A percentile compares a stretch with the other conserved stretches of the same genome.
These are phyloP conservation scores for Neostethus bicornis DNA, from an alignment of 2,797 vertebrate genomes.

Conservation along the genomic window DNA sequence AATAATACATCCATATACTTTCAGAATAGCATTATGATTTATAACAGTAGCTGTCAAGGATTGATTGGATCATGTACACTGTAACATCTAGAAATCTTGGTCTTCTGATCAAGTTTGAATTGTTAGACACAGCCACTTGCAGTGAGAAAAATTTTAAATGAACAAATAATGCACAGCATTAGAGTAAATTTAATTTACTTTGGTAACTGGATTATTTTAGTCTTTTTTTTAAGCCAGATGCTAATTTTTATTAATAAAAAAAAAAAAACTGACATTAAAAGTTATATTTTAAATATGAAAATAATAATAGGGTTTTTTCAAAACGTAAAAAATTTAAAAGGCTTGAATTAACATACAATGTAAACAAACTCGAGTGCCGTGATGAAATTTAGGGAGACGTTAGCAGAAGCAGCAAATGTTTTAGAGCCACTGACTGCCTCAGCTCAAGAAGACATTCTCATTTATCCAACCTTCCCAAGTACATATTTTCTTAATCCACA, in stretches of 20 bases:
- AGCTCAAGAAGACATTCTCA: conserved; percentile 42
- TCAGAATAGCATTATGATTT: background rate
- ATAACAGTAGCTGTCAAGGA: conserved; percentile 38
- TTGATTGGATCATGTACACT: background rate
- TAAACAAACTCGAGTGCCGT: conserved; percentile 38
- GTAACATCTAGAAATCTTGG: conserved; percentile 19
- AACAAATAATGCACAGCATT: conserved; percentile 17
- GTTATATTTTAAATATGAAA: conserved; percentile 10
- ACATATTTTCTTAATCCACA: conserved; percentile 23
- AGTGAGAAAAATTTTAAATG: conserved; percentile 27
- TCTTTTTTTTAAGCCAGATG: too few species aligned
- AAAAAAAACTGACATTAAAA: too few species aligned
- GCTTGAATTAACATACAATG: conserved; percentile 2
- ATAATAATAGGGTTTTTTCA: conserved; percentile 36
- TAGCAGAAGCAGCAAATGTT: conserved; percentile 25
- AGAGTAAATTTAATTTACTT: conserved; percentile 22
- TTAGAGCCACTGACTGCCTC: conserved; percentile 21
- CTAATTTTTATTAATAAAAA: too few species aligned
- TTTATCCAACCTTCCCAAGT: conserved; percentile 31
- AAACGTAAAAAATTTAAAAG: conserved; percentile 24
- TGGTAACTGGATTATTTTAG: conserved; percentile 3
- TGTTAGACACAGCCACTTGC: conserved; percentile 6
- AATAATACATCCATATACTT: conserved; percentile 5
- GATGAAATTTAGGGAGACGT: conserved; percentile 38
- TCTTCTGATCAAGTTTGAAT: conserved; percentile 22